Evolutionary conservation across 1,140 invertebrate species (phyloP), one percentile per base, ranked within the genome.

Genomic region (Planococcus citri): DNA sequence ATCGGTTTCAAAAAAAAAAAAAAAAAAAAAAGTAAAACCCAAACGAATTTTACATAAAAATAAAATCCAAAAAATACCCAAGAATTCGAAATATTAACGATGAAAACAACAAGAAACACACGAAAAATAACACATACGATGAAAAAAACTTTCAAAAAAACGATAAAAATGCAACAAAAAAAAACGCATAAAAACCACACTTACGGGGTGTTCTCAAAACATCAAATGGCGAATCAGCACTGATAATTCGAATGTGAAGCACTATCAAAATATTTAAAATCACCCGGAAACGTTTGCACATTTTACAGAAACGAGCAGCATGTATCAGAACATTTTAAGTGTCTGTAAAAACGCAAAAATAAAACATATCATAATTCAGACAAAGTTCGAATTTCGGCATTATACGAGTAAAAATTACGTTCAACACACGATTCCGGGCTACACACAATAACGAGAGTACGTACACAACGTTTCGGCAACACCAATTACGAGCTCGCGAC

Each of bases 311-410:
- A 64, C 60, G 60, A 64, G 60, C 60, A 27, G 60, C 60, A 24
- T 64, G 21, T 64, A 64, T 64, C 60, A 64, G 25, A 64, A 64
- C 60, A 64, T 64, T 25, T 64, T 64, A 64, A 20, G 60, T 64
- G 60, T 64, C 60, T 64, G 60, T 64, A 27, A 64, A 64, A 64
- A 64, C 60, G 60, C 60, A 64, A 64, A 64, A 64, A 20, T 64
- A 64, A 64, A 64, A 27, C 3, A 64, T 64, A 25, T 9, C 25
- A 27, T 64, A 64, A 64, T 64, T 64, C 20, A 25, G 20, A 25
- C 60, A 27, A 24, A 64, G 25, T 64, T 64, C 60, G 60, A 25
- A 24, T 64, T 24, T 25, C 60, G 60, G 21, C 41, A 51, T 51
- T 51, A 51, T 51, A 51, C 41, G 41, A 51, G 6, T 6, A 37